Evolutionary conservation across 92 coral and sea anemone species (phyloP).

Genomic region (Parazoanthus swiftii): DNA sequence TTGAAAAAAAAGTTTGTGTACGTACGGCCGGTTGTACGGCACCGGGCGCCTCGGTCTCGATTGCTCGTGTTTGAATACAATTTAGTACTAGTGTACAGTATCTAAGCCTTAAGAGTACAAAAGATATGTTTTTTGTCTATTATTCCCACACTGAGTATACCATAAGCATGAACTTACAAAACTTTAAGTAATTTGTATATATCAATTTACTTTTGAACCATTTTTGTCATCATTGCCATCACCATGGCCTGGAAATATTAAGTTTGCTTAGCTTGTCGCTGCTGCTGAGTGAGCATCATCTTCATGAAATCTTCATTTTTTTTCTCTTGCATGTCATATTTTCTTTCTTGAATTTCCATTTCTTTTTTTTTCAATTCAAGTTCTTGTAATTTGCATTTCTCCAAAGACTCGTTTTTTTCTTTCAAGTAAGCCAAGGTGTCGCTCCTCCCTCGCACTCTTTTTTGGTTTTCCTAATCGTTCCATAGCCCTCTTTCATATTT

Average conservation of each 20-base stretch:
- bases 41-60: no score
- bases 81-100: no score
- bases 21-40: no score
- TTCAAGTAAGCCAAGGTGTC: constrained; percentile 48
- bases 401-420: constrained; percentile 49
- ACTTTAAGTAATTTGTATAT: constrained; percentile 8
- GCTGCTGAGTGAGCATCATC: no score
- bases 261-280: no score
- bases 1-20: no score
- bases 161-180: constrained; percentile 1
- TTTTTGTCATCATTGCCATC: constrained; percentile 38
- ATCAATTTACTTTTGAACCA: constrained; percentile 37
- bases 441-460: constrained; percentile 37
- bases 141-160: background rate
- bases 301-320: no score
- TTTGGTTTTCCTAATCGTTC: constrained; percentile 44
- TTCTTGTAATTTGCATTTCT: constrained; percentile 40
- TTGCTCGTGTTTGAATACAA: no score
- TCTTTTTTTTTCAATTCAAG: constrained; percentile 36
- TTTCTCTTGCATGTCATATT: no score
- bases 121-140: no score
- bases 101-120: no score
- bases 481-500: constrained; percentile 46
- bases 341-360: no score
- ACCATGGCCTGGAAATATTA: background rate